These are phyloP conservation scores for Panopea generosa DNA, from an alignment of 2,888 invertebrate genomes.

Conservation along the genomic window DNA sequence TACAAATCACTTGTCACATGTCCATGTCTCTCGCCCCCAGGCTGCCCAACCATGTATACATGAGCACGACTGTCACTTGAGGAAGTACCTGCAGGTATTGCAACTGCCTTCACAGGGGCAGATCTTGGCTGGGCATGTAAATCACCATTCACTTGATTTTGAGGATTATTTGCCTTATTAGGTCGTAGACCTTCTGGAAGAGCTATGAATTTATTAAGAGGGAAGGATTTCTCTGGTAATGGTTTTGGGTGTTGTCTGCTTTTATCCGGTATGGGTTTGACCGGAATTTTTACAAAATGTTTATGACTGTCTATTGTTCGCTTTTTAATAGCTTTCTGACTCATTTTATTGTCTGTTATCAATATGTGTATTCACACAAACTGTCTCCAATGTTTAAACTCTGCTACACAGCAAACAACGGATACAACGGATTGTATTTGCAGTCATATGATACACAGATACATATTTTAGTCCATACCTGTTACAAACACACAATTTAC, in stretches of 20 bases:
- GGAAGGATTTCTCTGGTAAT: constrained; percentile 59
- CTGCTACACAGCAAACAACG: too few species aligned
- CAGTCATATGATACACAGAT: too few species aligned
- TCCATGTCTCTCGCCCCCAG: constrained; percentile 16
- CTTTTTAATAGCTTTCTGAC: constrained; percentile 67
- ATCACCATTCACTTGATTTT: constrained; percentile 30
- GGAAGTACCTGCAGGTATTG: constrained; percentile 60
- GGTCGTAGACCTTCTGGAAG: constrained; percentile 68
- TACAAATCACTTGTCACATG: constrained; percentile 40
- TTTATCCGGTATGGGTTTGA: constrained; percentile 23
- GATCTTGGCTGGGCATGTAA: constrained; percentile 47
- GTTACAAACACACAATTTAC: too few species aligned
- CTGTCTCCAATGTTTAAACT: constrained; percentile 3
- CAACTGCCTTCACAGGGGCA: constrained; percentile 68
- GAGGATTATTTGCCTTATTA: constrained; percentile 46
- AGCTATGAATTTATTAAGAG: constrained; percentile 73
- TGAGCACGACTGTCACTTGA: constrained; percentile 47
- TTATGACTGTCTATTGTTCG: constrained; percentile 48
- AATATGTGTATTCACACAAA: neutral
- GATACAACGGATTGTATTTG: too few species aligned
- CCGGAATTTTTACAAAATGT: constrained; percentile 36
- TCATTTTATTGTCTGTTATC: constrained; percentile 53
- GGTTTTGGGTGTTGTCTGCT: constrained; percentile 24
- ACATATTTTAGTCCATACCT: too few species aligned
- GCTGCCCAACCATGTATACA: constrained; percentile 40